A percentile compares a stretch with the other conserved stretches of the same genome.
Evolutionary conservation across 2,113 vertebrate species (phyloP).

Genomic region (Passer domesticus): DNA sequence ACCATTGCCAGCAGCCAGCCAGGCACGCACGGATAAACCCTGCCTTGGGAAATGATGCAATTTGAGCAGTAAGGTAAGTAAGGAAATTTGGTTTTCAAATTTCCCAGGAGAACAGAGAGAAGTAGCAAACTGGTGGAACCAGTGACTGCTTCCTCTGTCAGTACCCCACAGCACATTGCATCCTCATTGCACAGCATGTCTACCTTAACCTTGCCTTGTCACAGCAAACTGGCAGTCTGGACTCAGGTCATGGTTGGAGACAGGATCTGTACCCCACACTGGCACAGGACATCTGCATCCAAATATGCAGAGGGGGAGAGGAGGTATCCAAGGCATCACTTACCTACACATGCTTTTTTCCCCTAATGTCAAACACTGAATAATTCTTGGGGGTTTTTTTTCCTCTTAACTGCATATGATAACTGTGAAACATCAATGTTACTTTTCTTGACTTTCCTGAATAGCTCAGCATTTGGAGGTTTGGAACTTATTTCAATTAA

Average conservation of each 20-base stretch:
- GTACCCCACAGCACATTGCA: neutral
- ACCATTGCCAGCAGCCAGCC: neutral
- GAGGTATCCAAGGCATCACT: neutral
- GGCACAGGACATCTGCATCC: fast-evolving
- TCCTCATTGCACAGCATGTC: fast-evolving
- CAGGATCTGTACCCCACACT: neutral
- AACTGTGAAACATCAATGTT: neutral
- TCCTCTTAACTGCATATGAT: neutral
- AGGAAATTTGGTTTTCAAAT: neutral
- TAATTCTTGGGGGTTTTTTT: fast-evolving
- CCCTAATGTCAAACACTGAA: too few relatives aligned
- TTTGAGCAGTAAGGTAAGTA: neutral
- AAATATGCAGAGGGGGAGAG: neutral
- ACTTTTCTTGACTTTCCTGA: neutral
- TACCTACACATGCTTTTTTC: neutral
- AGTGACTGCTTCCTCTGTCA: neutral
- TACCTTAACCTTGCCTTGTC: neutral
- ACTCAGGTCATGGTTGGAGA: neutral
- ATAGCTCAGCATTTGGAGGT: neutral
- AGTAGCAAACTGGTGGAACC: neutral
- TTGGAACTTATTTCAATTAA: neutral
- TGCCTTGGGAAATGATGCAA: neutral
- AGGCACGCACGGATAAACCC: neutral
- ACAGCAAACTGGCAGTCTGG: neutral
- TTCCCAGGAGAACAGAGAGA: neutral